These are phyloP conservation scores for Ctenoplectra terminalis DNA, from an alignment of 1,140 invertebrate species.

Conservation along the genomic window DNA sequence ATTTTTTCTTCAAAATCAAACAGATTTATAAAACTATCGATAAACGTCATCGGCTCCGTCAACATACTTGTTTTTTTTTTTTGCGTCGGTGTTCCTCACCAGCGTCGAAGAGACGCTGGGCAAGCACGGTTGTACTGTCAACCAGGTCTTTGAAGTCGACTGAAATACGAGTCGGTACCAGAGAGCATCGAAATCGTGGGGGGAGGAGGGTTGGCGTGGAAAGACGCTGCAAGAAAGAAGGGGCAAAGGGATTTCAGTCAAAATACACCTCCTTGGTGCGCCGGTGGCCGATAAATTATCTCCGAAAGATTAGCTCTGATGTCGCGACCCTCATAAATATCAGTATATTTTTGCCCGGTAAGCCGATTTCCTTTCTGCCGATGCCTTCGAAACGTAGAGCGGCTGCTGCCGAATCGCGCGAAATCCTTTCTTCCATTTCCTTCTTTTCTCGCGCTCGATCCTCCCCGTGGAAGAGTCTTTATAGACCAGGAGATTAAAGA, in stretches of 20 bases:
- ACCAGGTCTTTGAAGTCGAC: constrained; percentile 50
- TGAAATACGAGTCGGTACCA: constrained; percentile 49
- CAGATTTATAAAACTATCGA: constrained; percentile 26
- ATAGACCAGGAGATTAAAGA: constrained; percentile 81
- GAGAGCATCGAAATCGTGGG: constrained; percentile 18
- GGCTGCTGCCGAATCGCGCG: constrained; percentile 78
- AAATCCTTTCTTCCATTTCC: constrained; percentile 70
- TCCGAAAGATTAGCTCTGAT: constrained; percentile 82
- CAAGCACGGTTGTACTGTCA: constrained; percentile 21
- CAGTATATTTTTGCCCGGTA: constrained; percentile 80
- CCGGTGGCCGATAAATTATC: constrained; percentile 81
- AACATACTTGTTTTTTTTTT: neutral
- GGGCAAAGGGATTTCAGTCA: constrained; percentile 71
- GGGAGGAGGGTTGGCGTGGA: constrained; percentile 44
- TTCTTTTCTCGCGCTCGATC: constrained; percentile 37
- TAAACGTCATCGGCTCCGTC: constrained; percentile 1
- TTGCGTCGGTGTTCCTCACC: neutral
- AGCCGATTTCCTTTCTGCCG: constrained; percentile 82
- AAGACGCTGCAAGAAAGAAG: constrained; percentile 50
- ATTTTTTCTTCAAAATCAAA: no score
- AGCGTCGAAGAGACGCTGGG: neutral
- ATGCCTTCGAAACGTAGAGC: constrained; percentile 78
- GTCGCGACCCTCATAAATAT: constrained; percentile 83
- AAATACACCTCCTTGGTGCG: constrained; percentile 69
- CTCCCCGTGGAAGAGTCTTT: constrained; percentile 67